Conservation (phyloP, 2,113 vertebrate species). For the Tetraodon nigroviridis region DNA sequence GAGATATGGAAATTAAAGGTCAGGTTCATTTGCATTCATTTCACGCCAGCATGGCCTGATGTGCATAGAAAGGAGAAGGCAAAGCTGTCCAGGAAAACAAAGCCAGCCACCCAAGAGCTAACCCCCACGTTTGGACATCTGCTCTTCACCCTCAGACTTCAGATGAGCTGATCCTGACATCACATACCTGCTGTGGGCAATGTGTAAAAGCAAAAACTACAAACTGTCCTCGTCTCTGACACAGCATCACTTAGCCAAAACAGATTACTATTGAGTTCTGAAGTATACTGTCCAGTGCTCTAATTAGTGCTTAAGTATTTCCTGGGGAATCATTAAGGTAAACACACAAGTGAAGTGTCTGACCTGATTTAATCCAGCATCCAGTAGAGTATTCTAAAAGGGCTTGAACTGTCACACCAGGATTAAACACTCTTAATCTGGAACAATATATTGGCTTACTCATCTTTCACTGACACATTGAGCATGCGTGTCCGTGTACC, state of each 20-base stretch:
- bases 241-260: slow-evolving; percentile 1
- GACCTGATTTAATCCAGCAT: slow-evolving; percentile 59
- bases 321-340: slow-evolving; percentile 36
- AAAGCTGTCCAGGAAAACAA: too few species aligned
- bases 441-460: slow-evolving; percentile 68
- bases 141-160: too few species aligned
- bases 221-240: not conserved
- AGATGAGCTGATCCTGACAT: too few species aligned
- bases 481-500: slow-evolving; percentile 20
- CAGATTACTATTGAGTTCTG: slow-evolving; percentile 44
- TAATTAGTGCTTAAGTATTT: slow-evolving; percentile 32
- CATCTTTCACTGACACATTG: slow-evolving; percentile 43
- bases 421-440: slow-evolving; percentile 65
- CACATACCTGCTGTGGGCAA: too few species aligned
- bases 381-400: slow-evolving; percentile 42
- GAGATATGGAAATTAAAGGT: too few species aligned
- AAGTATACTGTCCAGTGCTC: slow-evolving; percentile 15
- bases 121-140: too few species aligned
- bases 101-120: too few species aligned
- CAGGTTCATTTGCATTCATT: too few species aligned
- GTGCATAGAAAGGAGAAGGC: too few species aligned
- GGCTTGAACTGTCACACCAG: slow-evolving; percentile 51
- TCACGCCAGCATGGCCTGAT: too few species aligned
- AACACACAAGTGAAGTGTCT: slow-evolving; percentile 41
- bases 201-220: too few species aligned